Conservation (phyloP, 2,113 vertebrate species). For the Tylochromis polylepis region DNA sequence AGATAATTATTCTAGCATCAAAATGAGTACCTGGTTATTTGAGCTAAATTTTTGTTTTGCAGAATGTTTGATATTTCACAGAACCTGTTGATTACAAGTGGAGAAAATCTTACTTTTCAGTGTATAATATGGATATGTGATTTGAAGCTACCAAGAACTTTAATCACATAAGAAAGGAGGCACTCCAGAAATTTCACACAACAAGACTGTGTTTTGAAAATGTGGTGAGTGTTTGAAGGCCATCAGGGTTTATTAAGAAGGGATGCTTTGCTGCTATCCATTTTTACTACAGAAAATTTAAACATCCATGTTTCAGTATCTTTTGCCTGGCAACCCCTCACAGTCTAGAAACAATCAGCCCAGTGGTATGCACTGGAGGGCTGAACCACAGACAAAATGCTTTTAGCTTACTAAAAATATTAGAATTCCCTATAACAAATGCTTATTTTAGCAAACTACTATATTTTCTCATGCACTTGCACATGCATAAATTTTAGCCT, state of each 20-base stretch:
- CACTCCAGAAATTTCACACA: neutral
- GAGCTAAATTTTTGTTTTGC: neutral
- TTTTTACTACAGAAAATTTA: neutral
- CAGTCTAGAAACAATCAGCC: neutral
- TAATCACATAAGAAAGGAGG: neutral
- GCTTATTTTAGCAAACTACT: neutral
- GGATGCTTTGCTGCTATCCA: neutral
- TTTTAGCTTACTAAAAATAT: neutral
- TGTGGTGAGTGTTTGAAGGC: neutral
- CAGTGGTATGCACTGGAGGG: neutral
- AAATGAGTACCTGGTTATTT: neutral
- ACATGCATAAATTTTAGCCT: neutral
- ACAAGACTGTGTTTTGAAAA: neutral
- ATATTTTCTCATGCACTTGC: neutral
- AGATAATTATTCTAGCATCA: conserved; percentile 2
- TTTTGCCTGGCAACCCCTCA: neutral
- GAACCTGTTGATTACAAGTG: neutral
- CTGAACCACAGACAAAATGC: neutral
- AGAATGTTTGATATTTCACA: neutral
- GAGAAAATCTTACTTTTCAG: neutral
- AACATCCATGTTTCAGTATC: neutral
- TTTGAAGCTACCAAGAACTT: neutral
- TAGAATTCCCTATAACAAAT: neutral
- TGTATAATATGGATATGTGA: neutral
- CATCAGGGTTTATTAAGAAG: neutral